Evolutionary conservation across 2,797 vertebrate species (phyloP).

Genomic region (Coendou prehensilis): DNA sequence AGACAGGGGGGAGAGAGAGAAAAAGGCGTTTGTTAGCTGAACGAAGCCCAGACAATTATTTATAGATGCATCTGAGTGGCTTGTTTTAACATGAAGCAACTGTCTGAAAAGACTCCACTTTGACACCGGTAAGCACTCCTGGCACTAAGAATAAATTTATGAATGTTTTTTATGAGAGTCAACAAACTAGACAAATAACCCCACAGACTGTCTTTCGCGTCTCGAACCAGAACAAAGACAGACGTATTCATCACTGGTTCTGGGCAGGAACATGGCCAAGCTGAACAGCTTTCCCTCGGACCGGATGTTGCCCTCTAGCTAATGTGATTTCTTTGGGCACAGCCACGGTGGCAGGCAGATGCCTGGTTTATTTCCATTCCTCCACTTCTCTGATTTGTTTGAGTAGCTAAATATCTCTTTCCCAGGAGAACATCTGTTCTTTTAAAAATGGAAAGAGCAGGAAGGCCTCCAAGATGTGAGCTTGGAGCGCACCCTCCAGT

Average conservation of each 20-base stretch:
- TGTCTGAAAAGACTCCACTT: conserved; percentile 85
- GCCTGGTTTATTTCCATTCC: conserved; percentile 77
- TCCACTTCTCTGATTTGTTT: conserved; percentile 47
- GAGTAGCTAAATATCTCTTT: conserved; percentile 69
- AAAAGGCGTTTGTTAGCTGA: conserved; percentile 85
- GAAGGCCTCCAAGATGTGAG: conserved; percentile 49
- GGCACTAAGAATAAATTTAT: conserved; percentile 87
- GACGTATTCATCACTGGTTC: conserved; percentile 79
- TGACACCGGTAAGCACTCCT: conserved; percentile 86
- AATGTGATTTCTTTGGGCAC: conserved; percentile 80
- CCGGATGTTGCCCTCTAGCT: conserved; percentile 78
- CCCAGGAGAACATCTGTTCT: conserved; percentile 73
- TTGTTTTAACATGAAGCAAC: conserved; percentile 86
- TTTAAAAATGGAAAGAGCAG: conserved; percentile 65
- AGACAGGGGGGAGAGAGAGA: neutral
- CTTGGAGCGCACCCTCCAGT: neutral
- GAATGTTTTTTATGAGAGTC: conserved; percentile 89
- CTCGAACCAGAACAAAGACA: conserved; percentile 87
- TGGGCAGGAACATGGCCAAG: conserved; percentile 69
- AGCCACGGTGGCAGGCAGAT: conserved; percentile 79
- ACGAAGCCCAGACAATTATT: conserved; percentile 88
- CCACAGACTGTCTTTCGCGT: conserved; percentile 84
- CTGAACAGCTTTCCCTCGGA: conserved; percentile 75
- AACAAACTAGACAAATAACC: conserved; percentile 87
- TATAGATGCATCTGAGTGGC: conserved; percentile 86